Conservation (phyloP, 2,888 invertebrate genomes). For the Metacarcinus magister region DNA sequence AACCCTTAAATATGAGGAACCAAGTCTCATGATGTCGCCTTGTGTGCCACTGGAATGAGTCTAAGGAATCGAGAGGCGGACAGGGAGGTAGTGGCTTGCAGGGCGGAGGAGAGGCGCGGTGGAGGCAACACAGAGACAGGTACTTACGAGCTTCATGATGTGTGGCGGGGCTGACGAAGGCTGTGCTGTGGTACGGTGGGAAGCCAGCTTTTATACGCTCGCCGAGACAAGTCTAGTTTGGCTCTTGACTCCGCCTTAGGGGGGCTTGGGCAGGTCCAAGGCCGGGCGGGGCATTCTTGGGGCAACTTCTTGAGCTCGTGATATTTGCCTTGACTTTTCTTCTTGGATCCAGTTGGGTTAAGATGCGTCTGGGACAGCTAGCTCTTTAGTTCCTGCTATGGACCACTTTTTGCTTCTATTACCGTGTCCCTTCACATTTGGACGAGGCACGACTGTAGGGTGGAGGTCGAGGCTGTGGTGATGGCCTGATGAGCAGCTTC, state of each 20-base stretch:
- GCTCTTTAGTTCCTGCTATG: background rate
- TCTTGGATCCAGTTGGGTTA: background rate
- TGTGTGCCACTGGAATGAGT: background rate
- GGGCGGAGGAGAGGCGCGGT: background rate
- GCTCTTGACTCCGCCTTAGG: slow-evolving; percentile 5
- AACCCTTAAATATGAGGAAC: background rate
- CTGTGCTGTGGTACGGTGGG: background rate
- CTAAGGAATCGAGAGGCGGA: background rate
- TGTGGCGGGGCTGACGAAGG: slow-evolving; percentile 16
- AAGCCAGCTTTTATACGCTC: slow-evolving; percentile 7
- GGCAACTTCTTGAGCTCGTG: background rate
- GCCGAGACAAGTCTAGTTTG: slow-evolving; percentile 41
- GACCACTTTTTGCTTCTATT: background rate
- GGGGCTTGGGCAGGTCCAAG: background rate
- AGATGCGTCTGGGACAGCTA: slow-evolving; percentile 1
- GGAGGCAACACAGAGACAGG: background rate
- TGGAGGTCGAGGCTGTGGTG: background rate
- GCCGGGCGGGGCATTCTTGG: slow-evolving; percentile 8
- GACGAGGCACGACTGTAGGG: background rate
- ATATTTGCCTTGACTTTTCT: background rate
- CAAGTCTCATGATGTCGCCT: background rate
- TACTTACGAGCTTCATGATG: slow-evolving; percentile 37
- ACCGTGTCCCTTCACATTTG: background rate
- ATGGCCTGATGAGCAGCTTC: background rate
- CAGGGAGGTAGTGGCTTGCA: background rate